Conservation (phyloP, 2,113 vertebrate genomes). For the Melanerpes aurifrons region DNA sequence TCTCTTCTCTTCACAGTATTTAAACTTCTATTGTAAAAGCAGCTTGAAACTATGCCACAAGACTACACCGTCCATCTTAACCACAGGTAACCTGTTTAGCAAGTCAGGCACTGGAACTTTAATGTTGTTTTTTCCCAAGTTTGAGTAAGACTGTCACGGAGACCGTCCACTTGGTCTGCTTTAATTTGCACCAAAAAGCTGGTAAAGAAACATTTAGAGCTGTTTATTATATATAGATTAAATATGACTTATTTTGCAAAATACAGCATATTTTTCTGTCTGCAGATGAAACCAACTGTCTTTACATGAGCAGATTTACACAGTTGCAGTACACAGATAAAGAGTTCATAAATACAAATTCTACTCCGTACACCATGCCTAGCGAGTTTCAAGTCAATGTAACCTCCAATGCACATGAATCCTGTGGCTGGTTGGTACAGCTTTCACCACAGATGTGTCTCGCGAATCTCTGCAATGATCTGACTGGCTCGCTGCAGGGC, state of each 20-base stretch:
- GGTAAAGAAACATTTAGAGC: slow-evolving; percentile 74
- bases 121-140: slow-evolving; percentile 52
- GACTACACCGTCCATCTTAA: slow-evolving; percentile 64
- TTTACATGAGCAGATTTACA: slow-evolving; percentile 75
- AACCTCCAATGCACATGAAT: slow-evolving; percentile 44
- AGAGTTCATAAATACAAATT: slow-evolving; percentile 84
- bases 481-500: slow-evolving; percentile 97
- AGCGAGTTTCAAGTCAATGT: slow-evolving; percentile 68
- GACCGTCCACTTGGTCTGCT: slow-evolving; percentile 72
- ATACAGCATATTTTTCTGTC: slow-evolving; percentile 69
- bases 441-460: slow-evolving; percentile 97
- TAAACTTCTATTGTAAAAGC: slow-evolving; percentile 66
- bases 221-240: slow-evolving; percentile 76
- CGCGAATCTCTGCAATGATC: slow-evolving; percentile 97
- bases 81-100: slow-evolving; percentile 71
- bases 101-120: slow-evolving; percentile 75
- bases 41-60: slow-evolving; percentile 72
- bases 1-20: slow-evolving; percentile 65
- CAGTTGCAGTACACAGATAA: slow-evolving; percentile 71
- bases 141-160: slow-evolving; percentile 62
- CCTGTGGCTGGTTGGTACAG: slow-evolving; percentile 19
- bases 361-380: slow-evolving; percentile 82
- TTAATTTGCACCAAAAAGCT: slow-evolving; percentile 73
- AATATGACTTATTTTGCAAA: slow-evolving; percentile 70
- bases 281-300: slow-evolving; percentile 72